phyloP scores from a whole-genome alignment of 2,797 vertebrate species.

The Enteromius argenteus region DNA sequence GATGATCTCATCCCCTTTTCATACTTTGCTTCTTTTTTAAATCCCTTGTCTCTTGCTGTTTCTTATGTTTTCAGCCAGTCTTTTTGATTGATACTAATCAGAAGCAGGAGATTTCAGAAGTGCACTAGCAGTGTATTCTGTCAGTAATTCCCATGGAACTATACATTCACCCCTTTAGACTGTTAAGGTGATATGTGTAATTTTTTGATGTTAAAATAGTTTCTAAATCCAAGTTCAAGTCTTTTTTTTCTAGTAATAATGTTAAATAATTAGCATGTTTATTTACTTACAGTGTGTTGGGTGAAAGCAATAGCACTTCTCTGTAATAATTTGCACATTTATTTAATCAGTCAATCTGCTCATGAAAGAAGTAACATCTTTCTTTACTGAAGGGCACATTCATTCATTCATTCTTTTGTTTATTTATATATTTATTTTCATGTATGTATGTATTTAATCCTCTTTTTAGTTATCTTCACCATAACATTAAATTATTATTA shows the following conservation, averaged over 20 bases:
- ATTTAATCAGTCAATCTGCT: background rate
- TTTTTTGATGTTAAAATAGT: background rate
- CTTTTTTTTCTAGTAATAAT: too few species aligned
- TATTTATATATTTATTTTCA: background rate
- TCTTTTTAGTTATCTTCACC: background rate
- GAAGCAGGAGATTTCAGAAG: background rate
- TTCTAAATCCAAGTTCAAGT: background rate
- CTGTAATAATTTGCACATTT: background rate
- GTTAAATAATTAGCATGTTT: background rate
- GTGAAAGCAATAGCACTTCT: background rate
- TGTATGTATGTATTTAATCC: background rate
- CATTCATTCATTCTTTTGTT: too few species aligned
- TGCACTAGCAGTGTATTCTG: background rate
- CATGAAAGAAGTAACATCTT: background rate
- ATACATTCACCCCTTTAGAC: background rate
- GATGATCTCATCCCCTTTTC: slow-evolving; percentile 42
- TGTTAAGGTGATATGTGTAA: background rate
- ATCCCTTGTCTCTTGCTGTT: background rate
- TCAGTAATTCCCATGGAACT: background rate
- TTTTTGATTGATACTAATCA: slow-evolving; percentile 9
- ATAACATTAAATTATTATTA: too few species aligned
- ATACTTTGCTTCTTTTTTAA: slow-evolving; percentile 11
- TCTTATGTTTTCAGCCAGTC: slow-evolving; percentile 22
- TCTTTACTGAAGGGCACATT: background rate
- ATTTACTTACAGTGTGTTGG: background rate